Evolutionary conservation across 2,797 vertebrate genomes (phyloP), one percentile per base, ranked within the genome.

Genomic region (Eutrigla gurnardus): DNA sequence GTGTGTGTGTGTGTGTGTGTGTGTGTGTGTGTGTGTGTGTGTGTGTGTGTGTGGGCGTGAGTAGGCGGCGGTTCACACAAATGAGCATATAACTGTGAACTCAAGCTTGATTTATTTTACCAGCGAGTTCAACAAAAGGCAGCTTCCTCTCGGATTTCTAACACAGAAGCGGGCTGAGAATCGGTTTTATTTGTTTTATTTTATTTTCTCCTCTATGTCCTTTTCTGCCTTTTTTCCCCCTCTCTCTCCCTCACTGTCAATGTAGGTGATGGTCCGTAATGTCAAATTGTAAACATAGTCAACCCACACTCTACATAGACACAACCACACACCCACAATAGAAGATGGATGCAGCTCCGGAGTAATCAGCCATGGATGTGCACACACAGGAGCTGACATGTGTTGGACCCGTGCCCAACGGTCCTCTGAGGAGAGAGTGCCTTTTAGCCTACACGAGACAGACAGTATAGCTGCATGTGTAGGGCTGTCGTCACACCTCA

Each of bases 21-120:
- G 36, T 33, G n/a, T n/a, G n/a, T 69, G 72, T 50, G 18, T 42
- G 37, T 4, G 61, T 37, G 84, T 81, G 36, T 25, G 25, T 25
- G 36, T 69, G 72, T 50, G 18, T 42, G 37, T 4, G 61, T 40
- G 85, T 78, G 33, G 78, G 81, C 32, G 81, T 79, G 73, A 0
- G 84, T 77, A 42, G 86, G 83, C 11, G 57, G 65, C 11, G 55
- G 73, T 71, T 84, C 77, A 69, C 55, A 73, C 78, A 81, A 86
- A 78, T 78, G 75, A 88, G 83, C 68, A 42, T 5, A 60, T 46
- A 78, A 45, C 75, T 65, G 60, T 72, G 80, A 88, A 74, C 78
- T 65, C 43, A 25, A 49, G 75, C 66, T 78, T 71, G 53, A 85
- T 81, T 82, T 64, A 55, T 71, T 74, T 71, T 50, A 63, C 45